Evolutionary conservation across 2,113 vertebrate genomes (phyloP).

Genomic region (Ceuthmochares aereus): DNA sequence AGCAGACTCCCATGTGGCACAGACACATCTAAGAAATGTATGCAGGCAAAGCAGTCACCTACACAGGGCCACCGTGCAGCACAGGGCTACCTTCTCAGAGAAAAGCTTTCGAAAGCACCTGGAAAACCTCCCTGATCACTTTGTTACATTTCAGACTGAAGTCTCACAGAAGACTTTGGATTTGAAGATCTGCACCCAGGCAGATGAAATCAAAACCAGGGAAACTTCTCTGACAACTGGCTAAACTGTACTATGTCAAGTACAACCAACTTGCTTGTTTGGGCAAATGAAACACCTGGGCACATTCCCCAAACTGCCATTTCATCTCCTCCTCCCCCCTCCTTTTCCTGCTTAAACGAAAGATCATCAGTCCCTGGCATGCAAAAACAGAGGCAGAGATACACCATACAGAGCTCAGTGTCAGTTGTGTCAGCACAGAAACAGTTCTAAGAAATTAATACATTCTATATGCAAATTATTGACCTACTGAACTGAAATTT

Average conservation of each 20-base stretch:
- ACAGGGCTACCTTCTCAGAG: background rate
- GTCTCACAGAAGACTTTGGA: background rate
- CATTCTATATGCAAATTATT: background rate
- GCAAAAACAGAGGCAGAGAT: background rate
- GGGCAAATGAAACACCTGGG: background rate
- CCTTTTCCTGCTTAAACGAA: background rate
- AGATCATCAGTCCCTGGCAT: background rate
- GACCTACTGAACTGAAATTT: background rate
- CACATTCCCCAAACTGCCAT: background rate
- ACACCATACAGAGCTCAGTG: background rate
- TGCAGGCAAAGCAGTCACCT: background rate
- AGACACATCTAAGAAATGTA: background rate
- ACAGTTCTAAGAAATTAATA: background rate
- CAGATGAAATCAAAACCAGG: background rate
- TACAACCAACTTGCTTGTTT: background rate
- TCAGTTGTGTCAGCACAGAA: background rate
- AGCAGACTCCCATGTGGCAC: background rate
- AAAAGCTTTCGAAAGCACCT: background rate
- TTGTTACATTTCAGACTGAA: background rate
- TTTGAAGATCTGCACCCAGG: background rate
- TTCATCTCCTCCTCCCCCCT: background rate
- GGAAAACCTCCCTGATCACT: background rate
- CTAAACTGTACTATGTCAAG: background rate
- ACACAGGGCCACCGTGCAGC: fast-evolving
- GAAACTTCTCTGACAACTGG: background rate